Base-by-base conservation (phyloP, 37 sponge, comb jelly and placozoan genomes). In the Ephydatia muelleri region DNA sequence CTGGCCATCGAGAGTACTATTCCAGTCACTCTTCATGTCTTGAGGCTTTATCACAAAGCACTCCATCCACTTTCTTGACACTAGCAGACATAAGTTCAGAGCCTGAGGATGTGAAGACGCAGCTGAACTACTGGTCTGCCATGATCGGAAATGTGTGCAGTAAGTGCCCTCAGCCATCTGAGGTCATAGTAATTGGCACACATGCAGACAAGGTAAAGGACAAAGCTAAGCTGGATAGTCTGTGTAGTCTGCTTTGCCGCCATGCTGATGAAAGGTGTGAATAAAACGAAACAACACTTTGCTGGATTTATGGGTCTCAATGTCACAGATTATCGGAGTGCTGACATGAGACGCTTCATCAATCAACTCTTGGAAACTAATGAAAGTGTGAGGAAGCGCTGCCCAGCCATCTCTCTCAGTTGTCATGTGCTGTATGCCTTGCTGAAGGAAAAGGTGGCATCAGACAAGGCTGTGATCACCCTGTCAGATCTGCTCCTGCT, bases 1-100 rank as follows among this genome's bases (percentile, higher is more conserved):
- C 86, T 40, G 86, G 86, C 4, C 86, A 85, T 14, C 22, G 19
- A 13, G 86, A 86, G 28, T 86, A 80, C 40, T 80, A 86, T 49
- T 40, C 68, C 14, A 71, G 80, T 40, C 87, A 86, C 47, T 33
- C 72, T 31, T 73, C 77, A 29, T 57, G 80, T 13, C 69, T 86
- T 25, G 80, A 80, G 30, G 49, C 48, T 32, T 19, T 64, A 12
- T 29, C 36, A 28, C 31, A 29, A 13, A 57, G 57, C 57, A 38
- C 79, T 68, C 73, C 87, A 28, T 73, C 80, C 38, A 34, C 43
- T 19, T 64, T 86, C 64, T 36, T 86, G 9, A 73, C 80, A 8
- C 68, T 86, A 9, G 72, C 80, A 14, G 73, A 86, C 39, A 39
- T 86, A 19, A 71, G 43, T 49, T 37, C 72, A 73, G 68, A 71